These are phyloP conservation scores for Lasioglossum lativentre DNA, from an alignment of 2,888 invertebrate genomes.

Conservation along the genomic window DNA sequence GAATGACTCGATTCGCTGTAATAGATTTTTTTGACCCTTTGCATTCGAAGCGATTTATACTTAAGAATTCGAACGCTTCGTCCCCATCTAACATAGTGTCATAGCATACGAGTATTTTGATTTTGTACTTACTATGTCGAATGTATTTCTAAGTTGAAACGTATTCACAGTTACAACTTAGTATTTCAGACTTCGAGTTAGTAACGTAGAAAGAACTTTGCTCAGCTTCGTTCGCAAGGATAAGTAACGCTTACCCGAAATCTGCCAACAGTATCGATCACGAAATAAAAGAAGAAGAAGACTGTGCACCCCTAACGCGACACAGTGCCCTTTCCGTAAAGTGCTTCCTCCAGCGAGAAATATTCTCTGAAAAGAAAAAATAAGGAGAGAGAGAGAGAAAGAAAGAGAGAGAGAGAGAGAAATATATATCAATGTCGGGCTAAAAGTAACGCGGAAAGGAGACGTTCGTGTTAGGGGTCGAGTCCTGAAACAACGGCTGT, in stretches of 20 bases:
- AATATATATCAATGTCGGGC: neutral
- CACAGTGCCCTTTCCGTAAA: neutral
- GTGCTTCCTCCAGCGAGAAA: neutral
- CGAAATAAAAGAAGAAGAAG: neutral
- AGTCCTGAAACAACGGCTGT: neutral
- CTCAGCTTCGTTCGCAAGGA: neutral
- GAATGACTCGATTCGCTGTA: too few relatives aligned
- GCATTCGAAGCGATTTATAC: too few relatives aligned
- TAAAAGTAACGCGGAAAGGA: neutral
- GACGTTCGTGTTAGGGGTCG: constrained; percentile 20
- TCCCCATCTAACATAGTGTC: too few relatives aligned
- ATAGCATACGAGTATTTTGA: too few relatives aligned
- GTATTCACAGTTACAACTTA: neutral
- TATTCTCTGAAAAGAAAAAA: neutral
- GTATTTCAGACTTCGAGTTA: neutral
- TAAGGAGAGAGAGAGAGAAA: neutral
- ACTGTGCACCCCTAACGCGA: constrained; percentile 6
- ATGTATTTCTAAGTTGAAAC: too few relatives aligned
- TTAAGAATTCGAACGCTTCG: too few relatives aligned
- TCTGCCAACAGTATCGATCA: neutral
- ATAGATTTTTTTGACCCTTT: too few relatives aligned
- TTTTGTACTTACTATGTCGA: too few relatives aligned
- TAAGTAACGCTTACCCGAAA: neutral
- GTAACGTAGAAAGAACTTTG: neutral
- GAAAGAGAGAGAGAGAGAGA: neutral